A percentile compares a stretch with the other conserved stretches of the same genome.
Conservation (phyloP, 1,140 invertebrate genomes). For the Eciton burchellii region DNA sequence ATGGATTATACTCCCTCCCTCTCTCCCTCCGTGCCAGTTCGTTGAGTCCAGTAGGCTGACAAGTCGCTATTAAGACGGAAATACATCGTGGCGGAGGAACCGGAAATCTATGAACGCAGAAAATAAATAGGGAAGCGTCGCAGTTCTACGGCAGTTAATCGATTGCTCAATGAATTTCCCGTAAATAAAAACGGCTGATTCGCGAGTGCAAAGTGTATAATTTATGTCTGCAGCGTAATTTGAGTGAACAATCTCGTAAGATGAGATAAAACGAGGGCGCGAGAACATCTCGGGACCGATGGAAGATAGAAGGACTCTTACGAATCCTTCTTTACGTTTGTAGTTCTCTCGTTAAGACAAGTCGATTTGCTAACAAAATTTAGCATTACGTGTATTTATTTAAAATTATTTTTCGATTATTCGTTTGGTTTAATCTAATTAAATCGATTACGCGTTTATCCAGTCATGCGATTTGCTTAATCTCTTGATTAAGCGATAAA, state of each 20-base stretch:
- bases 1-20: background rate
- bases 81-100: background rate
- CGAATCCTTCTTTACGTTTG: background rate
- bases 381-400: background rate
- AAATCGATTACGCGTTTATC: conserved; percentile 4
- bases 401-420: background rate
- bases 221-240: background rate
- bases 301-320: background rate
- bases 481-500: conserved; percentile 39
- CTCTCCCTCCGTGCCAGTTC: background rate
- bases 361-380: background rate
- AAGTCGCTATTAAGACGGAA: conserved; percentile 31
- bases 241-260: too few relatives aligned
- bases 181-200: background rate
- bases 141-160: conserved; percentile 26
- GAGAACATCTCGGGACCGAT: too few relatives aligned
- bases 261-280: too few relatives aligned
- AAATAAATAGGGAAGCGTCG: background rate
- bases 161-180: background rate
- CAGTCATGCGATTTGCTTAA: background rate
- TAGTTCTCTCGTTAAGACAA: background rate
- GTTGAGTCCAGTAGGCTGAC: background rate
- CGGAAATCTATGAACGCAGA: background rate
- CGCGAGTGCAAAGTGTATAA: background rate
- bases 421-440: background rate